These are phyloP conservation scores for Monopterus albus DNA, from an alignment of 2,113 vertebrate genomes.

Conservation along the genomic window DNA sequence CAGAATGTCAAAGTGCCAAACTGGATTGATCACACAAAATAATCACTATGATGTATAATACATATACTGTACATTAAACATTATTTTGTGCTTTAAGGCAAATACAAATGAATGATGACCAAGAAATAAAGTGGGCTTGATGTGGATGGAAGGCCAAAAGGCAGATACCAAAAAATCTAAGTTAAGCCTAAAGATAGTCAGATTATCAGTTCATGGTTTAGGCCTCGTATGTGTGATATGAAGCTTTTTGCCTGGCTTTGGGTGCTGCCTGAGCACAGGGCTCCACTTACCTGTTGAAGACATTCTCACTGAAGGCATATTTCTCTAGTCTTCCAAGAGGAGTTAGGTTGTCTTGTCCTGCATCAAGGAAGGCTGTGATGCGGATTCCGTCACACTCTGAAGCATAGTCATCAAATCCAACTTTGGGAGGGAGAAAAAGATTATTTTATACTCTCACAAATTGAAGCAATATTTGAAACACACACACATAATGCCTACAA, in stretches of 20 bases:
- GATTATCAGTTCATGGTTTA: not conserved
- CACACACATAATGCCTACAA: not conserved
- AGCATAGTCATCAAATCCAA: conserved; percentile 92
- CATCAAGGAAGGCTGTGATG: conserved; percentile 90
- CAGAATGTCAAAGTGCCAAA: too few species aligned
- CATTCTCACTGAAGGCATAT: conserved; percentile 90
- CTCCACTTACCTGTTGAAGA: conserved; percentile 88
- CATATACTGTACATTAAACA: too few species aligned
- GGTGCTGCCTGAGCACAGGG: not conserved
- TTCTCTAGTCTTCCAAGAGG: conserved; percentile 89
- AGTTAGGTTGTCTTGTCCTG: conserved; percentile 88
- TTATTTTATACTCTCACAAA: not conserved
- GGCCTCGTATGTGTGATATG: not conserved
- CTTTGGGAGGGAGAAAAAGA: conserved; percentile 50
- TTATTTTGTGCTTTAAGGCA: too few species aligned
- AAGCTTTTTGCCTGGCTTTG: not conserved
- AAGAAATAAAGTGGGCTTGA: too few species aligned
- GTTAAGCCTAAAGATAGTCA: not conserved
- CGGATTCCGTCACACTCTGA: conserved; percentile 89
- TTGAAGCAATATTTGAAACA: not conserved
- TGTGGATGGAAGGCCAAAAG: too few species aligned
- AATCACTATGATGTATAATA: too few species aligned
- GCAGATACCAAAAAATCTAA: not conserved
- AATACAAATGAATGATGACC: too few species aligned
- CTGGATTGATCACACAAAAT: too few species aligned